Evolutionary conservation across 2,113 vertebrate species (phyloP).

Genomic region (Lophotis ruficrista): DNA sequence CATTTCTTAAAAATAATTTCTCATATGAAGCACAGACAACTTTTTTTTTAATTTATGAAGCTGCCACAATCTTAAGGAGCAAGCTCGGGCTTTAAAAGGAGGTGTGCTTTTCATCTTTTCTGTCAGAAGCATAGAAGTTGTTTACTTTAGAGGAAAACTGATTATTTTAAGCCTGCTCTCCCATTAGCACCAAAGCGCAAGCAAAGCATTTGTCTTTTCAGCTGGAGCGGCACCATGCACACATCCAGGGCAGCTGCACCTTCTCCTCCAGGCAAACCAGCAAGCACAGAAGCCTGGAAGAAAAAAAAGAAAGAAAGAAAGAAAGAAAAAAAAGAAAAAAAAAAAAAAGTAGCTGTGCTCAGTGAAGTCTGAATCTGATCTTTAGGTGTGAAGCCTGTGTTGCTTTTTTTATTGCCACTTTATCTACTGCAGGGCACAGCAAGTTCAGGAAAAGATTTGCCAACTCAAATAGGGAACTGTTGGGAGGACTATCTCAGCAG

Average conservation of each 20-base stretch:
- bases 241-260: not conserved
- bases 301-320: not conserved
- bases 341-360: not conserved
- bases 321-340: too few relatives aligned
- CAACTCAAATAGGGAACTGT: not conserved
- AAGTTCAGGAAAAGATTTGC: not conserved
- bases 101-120: conserved; percentile 28
- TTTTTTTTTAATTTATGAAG: not conserved
- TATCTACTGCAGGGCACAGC: not conserved
- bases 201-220: conserved; percentile 47
- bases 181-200: conserved; percentile 25
- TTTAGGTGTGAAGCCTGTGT: not conserved
- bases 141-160: conserved; percentile 44
- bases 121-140: conserved; percentile 20
- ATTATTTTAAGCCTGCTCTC: conserved; percentile 45
- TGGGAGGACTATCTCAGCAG: not conserved
- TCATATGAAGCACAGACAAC: not conserved
- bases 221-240: not conserved
- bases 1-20: not conserved
- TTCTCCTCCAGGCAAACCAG: not conserved
- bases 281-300: not conserved
- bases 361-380: not conserved
- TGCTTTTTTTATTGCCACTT: not conserved
- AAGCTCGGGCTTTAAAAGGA: not conserved
- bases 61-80: conserved; percentile 12